Percentiles rank a stretch among this genome's conserved stretches.
Conservation (phyloP, 2,113 vertebrate species). For the Rhinichthys klamathensis region DNA sequence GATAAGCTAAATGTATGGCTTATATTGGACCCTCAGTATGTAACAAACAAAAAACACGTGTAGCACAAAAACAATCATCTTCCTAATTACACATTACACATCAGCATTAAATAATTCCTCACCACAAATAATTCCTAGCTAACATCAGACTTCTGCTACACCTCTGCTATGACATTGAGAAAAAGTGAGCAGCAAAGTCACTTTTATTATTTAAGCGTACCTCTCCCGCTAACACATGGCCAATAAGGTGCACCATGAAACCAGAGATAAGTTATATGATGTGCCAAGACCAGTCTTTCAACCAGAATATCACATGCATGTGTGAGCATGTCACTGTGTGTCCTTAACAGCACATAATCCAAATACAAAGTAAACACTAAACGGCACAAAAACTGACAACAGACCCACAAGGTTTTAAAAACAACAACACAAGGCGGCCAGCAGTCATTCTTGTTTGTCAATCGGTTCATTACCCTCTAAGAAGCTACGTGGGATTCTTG, state of each 20-base stretch:
- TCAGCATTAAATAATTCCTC: background rate
- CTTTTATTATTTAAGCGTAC: constrained; percentile 26
- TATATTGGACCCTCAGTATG: background rate
- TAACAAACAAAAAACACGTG: background rate
- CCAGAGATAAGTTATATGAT: constrained; percentile 29
- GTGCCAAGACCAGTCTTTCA: constrained; percentile 20
- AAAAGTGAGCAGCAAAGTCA: background rate
- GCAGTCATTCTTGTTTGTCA: background rate
- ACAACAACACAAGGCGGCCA: background rate
- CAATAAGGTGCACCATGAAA: constrained; percentile 10
- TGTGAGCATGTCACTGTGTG: constrained; percentile 50
- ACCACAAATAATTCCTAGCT: background rate
- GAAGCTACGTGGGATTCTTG: background rate
- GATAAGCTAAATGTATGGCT: background rate
- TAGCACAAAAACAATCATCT: background rate
- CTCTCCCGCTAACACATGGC: background rate
- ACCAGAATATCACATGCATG: constrained; percentile 29
- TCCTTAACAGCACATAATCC: background rate
- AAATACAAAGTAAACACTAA: background rate
- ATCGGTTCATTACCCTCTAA: background rate
- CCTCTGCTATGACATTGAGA: background rate
- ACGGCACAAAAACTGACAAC: background rate
- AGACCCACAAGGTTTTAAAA: background rate
- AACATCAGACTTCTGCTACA: background rate
- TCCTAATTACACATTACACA: background rate